Conservation (phyloP, 1,140 invertebrate genomes). For the Camponotus vicinus region DNA sequence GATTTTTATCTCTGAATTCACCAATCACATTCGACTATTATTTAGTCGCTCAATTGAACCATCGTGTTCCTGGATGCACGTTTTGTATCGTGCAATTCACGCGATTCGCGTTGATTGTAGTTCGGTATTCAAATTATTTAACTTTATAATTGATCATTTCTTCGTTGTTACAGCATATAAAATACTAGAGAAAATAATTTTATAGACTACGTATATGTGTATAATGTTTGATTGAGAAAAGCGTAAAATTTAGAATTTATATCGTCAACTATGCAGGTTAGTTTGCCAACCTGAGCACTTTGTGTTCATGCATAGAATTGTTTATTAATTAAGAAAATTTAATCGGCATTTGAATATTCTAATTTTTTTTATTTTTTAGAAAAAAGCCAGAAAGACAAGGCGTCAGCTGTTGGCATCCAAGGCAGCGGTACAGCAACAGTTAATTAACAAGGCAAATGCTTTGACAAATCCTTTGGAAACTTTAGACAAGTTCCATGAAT, state of each 20-base stretch:
- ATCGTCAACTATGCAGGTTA: conserved; percentile 16
- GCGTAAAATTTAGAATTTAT: neutral
- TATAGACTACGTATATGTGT: no score
- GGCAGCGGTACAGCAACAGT: conserved; percentile 66
- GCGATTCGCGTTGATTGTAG: no score
- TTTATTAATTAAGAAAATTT: neutral
- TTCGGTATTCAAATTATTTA: no score
- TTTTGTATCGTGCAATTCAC: no score
- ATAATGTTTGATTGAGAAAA: neutral
- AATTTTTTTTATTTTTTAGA: conserved; percentile 46
- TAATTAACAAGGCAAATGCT: conserved; percentile 80
- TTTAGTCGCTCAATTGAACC: no score
- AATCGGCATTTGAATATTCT: neutral
- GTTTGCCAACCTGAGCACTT: neutral
- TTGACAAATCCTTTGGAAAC: conserved; percentile 75
- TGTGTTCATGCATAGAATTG: neutral
- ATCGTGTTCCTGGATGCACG: no score
- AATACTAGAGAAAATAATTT: neutral
- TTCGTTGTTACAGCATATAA: neutral
- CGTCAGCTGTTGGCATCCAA: conserved; percentile 76
- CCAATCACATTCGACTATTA: no score
- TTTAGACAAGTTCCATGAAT: conserved; percentile 79
- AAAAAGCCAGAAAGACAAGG: conserved; percentile 67
- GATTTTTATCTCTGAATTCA: no score
- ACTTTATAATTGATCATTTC: neutral